These are phyloP conservation scores for Mayetiola destructor DNA, from an alignment of 2,888 invertebrate genomes.

Conservation along the genomic window DNA sequence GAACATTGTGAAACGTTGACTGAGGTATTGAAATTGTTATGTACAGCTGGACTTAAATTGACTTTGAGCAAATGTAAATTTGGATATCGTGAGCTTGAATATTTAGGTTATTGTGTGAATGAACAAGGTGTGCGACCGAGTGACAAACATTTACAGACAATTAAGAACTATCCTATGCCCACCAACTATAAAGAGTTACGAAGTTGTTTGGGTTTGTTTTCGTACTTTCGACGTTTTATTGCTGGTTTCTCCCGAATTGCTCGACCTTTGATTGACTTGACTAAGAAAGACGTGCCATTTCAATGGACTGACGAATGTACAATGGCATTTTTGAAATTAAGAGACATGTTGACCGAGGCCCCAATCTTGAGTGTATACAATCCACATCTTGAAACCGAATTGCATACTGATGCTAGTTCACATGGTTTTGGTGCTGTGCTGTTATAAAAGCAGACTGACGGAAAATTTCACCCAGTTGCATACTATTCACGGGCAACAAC, in stretches of 20 bases:
- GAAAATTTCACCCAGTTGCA: background rate
- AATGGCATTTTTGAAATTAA: background rate
- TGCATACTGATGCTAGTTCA: background rate
- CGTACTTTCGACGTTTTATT: constrained; percentile 17
- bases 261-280: constrained; percentile 15
- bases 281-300: constrained; percentile 16
- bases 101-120: background rate
- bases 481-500: background rate
- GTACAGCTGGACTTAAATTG: background rate
- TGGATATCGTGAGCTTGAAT: background rate
- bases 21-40: background rate
- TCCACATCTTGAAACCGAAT: background rate
- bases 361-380: background rate
- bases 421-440: background rate
- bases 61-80: background rate
- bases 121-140: background rate
- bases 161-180: background rate
- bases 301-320: background rate
- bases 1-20: background rate
- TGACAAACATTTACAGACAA: background rate
- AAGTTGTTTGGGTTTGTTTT: background rate
- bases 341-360: background rate
- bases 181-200: background rate
- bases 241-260: constrained; percentile 16
- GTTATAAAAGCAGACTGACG: background rate